phyloP scores from a whole-genome alignment of 1,140 invertebrate species.

The Phocides pigmalion region DNA sequence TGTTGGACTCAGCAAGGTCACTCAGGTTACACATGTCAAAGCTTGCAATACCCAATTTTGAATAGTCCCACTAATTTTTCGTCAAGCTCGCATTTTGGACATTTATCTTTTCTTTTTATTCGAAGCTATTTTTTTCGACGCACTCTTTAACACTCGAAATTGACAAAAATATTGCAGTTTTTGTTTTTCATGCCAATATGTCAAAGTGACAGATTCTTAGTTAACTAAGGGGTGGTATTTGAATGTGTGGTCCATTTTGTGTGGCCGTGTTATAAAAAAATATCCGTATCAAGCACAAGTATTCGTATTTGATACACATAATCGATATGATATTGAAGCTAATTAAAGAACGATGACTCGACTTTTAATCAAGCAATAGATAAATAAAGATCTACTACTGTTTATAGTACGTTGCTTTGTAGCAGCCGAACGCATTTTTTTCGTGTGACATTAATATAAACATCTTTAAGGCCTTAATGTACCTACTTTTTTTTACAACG shows the following conservation, averaged over 20 bases:
- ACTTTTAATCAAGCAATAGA: not conserved
- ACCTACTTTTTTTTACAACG: too few relatives aligned
- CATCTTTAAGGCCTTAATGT: too few relatives aligned
- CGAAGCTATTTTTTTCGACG: conserved; percentile 14
- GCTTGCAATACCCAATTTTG: conserved; percentile 32
- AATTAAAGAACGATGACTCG: conserved; percentile 11
- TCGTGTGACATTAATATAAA: too few relatives aligned
- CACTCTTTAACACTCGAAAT: conserved; percentile 18
- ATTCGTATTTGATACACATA: conserved; percentile 4
- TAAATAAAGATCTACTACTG: not conserved
- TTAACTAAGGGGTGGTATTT: conserved; percentile 33
- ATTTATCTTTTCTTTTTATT: conserved; percentile 31
- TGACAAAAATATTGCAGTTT: conserved; percentile 27
- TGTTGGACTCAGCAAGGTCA: conserved; percentile 30
- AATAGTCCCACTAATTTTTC: conserved; percentile 33
- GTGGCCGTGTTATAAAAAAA: conserved; percentile 12
- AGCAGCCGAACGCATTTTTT: too few relatives aligned
- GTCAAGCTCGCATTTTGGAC: conserved; percentile 22
- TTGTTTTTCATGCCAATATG: conserved; percentile 5
- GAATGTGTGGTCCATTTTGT: conserved; percentile 35
- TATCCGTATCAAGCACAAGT: not conserved
- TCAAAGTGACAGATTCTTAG: conserved; percentile 24
- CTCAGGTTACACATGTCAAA: conserved; percentile 39
- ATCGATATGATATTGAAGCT: conserved; percentile 8
- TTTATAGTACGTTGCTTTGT: not conserved